Percentiles rank a stretch among this genome's conserved stretches.
Evolutionary conservation across 2,113 vertebrate species (phyloP).

Genomic region (Tricholaema leucomelas): DNA sequence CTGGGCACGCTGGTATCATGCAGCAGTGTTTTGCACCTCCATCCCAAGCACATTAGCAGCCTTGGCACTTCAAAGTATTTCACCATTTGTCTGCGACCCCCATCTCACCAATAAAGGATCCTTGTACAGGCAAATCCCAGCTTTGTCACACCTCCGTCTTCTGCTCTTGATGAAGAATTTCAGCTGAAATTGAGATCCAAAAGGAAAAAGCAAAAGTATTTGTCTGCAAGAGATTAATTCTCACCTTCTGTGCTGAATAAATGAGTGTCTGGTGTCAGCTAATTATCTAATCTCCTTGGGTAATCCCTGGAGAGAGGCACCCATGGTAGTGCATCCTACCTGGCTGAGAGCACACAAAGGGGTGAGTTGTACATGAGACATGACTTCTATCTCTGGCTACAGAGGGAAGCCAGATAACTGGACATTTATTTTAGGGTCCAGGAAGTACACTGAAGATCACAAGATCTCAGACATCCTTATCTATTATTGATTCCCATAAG

Average conservation of each 20-base stretch:
- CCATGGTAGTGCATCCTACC: background rate
- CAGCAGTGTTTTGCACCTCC: background rate
- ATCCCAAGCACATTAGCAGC: background rate
- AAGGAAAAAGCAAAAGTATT: background rate
- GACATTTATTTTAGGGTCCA: background rate
- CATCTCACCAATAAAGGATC: background rate
- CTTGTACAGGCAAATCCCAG: background rate
- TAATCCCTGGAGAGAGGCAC: background rate
- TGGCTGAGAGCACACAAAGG: background rate
- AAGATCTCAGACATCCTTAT: background rate
- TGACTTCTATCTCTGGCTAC: background rate
- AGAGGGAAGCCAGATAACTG: background rate
- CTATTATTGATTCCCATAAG: background rate
- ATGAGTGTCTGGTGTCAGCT: fast-evolving
- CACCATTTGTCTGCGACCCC: background rate
- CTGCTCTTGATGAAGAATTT: background rate
- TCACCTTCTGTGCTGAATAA: background rate
- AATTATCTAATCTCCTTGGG: background rate
- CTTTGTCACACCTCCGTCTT: background rate
- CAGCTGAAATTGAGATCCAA: background rate
- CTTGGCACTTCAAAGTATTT: background rate
- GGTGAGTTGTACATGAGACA: background rate
- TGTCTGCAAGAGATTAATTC: background rate
- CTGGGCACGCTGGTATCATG: background rate
- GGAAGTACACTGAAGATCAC: background rate